phyloP scores from a whole-genome alignment of 2,888 invertebrate species.

The Coenonympha arcania region DNA sequence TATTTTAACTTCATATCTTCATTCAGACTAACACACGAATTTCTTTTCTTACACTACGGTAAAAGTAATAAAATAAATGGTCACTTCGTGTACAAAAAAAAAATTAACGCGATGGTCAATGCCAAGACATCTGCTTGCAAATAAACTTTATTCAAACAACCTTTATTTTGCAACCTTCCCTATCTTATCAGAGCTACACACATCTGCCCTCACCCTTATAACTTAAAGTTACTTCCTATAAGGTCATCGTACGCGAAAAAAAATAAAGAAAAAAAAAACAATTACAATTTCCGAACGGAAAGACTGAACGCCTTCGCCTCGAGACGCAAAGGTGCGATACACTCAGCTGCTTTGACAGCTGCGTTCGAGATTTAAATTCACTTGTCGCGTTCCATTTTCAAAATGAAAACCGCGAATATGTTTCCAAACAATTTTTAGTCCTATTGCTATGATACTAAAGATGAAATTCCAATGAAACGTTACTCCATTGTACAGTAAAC shows the following conservation, averaged over 20 bases:
- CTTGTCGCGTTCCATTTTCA: slow-evolving; percentile 16
- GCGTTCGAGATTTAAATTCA: slow-evolving; percentile 31
- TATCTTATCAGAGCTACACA: slow-evolving; percentile 24
- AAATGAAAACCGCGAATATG: background rate
- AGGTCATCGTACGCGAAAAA: slow-evolving; percentile 36
- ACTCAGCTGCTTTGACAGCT: slow-evolving; percentile 37
- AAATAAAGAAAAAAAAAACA: slow-evolving; percentile 29
- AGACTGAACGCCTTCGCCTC: slow-evolving; percentile 31
- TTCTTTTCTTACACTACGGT: too few species aligned
- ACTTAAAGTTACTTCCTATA: slow-evolving; percentile 19
- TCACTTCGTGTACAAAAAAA: background rate
- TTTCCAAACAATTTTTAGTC: background rate
- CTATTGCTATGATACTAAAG: background rate
- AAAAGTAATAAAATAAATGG: background rate
- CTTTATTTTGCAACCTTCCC: slow-evolving; percentile 4
- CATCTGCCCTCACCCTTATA: slow-evolving; percentile 34
- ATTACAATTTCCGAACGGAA: slow-evolving; percentile 10
- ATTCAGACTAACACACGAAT: too few species aligned
- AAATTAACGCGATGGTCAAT: background rate
- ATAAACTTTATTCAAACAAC: slow-evolving; percentile 2
- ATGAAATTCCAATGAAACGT: background rate
- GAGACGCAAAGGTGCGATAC: slow-evolving; percentile 32
- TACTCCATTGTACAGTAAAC: background rate
- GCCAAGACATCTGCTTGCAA: slow-evolving; percentile 6
- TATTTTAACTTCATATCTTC: too few species aligned